Base-by-base conservation (phyloP, 2,113 vertebrate species). In the Paramormyrops kingsleyae region DNA sequence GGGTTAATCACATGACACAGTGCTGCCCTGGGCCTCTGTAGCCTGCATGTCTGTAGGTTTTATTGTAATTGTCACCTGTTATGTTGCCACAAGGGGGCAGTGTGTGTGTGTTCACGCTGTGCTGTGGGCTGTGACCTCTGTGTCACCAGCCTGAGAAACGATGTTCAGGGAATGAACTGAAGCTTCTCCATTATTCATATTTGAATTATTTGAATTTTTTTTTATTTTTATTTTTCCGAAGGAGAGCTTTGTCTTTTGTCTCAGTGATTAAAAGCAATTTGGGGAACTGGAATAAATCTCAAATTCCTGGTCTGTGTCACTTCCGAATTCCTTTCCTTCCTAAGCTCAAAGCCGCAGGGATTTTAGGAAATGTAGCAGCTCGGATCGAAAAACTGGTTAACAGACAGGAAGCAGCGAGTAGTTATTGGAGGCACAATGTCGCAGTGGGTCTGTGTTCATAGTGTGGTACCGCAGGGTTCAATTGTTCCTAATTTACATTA, bases 121-220 rank as follows among this genome's bases (percentile, higher is more conserved):
- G 39, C 39, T 42, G 4, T 0, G 91, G 92, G 92, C 90, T 93
- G 90, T 88, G 88, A 92, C 91, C 91, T 90, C 84, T 91, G 56
- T 90, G 90, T 93, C 91, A 90, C 94, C 88, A 24, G 92, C 92
- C 90, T 91, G 91, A 93, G 92, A 92, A 90, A 92, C 92, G 94
- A 94, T 92, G 93, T 95, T 94, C 94, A 95, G 94, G 94, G 94
- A 95, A 90, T 92, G 91, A 93, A 92, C 93, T 94, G 93, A 94
- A 94, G 94, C 91, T 74, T 85, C 42, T 46, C 27, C 49, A 59
- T 80, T 27, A 70, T 70, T 70, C 10, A 70, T 70, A 70, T 70
- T 70, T 70, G n/a, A 70, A 13, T 70, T 56, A 56, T 70, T 70
- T 31, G 10, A 31, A 31, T 70, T 31, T 31, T 31, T n/a, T 62